These are phyloP conservation scores for Cheilosia vulpina DNA, from an alignment of 2,888 invertebrate species.

Conservation along the genomic window DNA sequence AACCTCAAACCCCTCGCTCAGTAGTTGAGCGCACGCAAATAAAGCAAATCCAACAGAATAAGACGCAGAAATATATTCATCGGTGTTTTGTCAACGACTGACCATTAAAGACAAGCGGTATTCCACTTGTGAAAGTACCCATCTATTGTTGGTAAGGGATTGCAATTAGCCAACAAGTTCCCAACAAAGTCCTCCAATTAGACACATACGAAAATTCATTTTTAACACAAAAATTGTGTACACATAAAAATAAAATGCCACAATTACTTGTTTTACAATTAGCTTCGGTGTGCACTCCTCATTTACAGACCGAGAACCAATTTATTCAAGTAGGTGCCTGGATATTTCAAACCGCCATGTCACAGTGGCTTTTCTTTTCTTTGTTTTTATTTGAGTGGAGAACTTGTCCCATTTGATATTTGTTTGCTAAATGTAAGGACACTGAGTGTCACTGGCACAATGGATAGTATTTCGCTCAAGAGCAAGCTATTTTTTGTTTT, in stretches of 20 bases:
- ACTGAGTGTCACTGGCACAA: no score
- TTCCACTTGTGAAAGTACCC: no score
- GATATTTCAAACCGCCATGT: not conserved
- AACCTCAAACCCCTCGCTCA: no score
- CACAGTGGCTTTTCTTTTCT: constrained; percentile 4
- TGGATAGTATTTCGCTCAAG: constrained; percentile 8
- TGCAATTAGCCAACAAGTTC: constrained; percentile 1
- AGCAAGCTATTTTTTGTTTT: constrained; percentile 7
- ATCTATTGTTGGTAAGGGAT: not conserved
- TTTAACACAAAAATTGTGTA: not conserved
- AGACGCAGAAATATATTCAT: no score
- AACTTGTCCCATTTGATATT: constrained; percentile 19
- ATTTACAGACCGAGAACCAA: constrained; percentile 47
- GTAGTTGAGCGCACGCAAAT: no score
- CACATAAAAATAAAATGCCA: not conserved
- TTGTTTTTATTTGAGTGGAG: constrained; percentile 8
- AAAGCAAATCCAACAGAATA: no score
- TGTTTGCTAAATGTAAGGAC: not conserved
- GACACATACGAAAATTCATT: not conserved
- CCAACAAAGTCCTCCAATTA: constrained; percentile 23
- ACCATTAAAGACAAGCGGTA: no score
- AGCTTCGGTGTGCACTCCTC: constrained; percentile 26
- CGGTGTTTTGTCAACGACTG: no score
- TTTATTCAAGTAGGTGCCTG: constrained; percentile 30
- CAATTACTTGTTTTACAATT: constrained; percentile 41